Conservation (phyloP, 2,113 vertebrate species). For the Cephalopterus ornatus region DNA sequence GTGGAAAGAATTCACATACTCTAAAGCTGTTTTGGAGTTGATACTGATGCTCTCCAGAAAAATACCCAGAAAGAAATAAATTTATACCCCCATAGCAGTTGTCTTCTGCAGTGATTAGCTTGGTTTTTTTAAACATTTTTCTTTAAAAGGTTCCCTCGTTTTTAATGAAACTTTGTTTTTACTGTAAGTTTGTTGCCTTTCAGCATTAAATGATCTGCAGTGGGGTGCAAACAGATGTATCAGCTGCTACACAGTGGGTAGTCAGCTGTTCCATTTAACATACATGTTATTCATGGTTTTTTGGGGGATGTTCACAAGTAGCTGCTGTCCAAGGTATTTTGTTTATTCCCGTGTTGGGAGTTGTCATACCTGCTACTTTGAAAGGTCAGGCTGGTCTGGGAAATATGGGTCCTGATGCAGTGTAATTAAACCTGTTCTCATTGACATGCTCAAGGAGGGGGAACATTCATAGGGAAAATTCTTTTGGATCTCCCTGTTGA, state of each 20-base stretch:
- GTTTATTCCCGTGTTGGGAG: background rate
- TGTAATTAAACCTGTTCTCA: background rate
- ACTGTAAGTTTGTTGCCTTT: background rate
- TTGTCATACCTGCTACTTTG: background rate
- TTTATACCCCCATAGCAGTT: background rate
- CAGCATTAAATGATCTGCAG: background rate
- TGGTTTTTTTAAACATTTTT: background rate
- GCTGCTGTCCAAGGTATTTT: background rate
- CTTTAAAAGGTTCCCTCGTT: background rate
- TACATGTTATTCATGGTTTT: background rate
- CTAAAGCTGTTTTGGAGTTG: background rate
- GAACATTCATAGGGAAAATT: background rate
- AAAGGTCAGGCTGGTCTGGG: background rate
- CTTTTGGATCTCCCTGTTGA: background rate
- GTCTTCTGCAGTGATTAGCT: background rate
- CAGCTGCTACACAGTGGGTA: background rate
- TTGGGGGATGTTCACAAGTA: background rate
- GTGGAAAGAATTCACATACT: background rate
- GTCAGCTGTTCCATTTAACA: background rate
- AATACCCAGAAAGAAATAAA: background rate
- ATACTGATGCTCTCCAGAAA: background rate
- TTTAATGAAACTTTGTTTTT: background rate
- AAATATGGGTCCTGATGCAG: background rate
- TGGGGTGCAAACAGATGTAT: background rate
- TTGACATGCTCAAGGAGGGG: background rate